These are phyloP conservation scores for Mormyrops boulengeri DNA, from an alignment of 2,797 vertebrate species.

Conservation along the genomic window DNA sequence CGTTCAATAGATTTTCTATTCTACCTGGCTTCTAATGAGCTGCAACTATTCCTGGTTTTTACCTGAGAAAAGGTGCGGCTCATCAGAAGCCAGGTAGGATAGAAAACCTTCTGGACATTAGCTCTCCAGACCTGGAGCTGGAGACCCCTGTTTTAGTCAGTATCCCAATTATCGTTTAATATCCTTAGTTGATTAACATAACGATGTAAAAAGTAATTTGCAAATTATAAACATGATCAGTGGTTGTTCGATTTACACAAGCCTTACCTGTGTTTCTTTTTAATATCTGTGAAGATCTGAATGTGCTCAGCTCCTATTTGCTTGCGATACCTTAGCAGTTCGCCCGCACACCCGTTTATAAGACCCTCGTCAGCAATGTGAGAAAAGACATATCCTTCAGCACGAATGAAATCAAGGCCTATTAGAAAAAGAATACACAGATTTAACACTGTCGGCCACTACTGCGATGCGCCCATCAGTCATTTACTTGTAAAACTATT, in stretches of 20 bases:
- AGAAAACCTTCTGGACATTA: not conserved
- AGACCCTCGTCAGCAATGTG: conserved; percentile 76
- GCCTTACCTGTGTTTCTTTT: conserved; percentile 73
- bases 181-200: not conserved
- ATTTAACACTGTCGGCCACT: not conserved
- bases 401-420: conserved; percentile 75
- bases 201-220: not conserved
- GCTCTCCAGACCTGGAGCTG: not conserved
- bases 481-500: not conserved
- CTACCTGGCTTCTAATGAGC: not conserved
- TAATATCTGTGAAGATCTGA: conserved; percentile 79
- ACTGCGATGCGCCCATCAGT: not conserved
- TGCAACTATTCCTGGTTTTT: not conserved
- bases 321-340: conserved; percentile 73
- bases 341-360: conserved; percentile 74
- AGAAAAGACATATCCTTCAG: conserved; percentile 73
- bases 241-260: not conserved
- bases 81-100: not conserved
- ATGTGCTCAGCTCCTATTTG: conserved; percentile 70
- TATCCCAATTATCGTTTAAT: not conserved
- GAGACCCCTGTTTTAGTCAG: not conserved
- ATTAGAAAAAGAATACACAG: not conserved
- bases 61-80: not conserved
- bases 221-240: not conserved
- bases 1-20: not conserved